phyloP scores from a whole-genome alignment of 2,888 invertebrate genomes.

The Xanthia togata region DNA sequence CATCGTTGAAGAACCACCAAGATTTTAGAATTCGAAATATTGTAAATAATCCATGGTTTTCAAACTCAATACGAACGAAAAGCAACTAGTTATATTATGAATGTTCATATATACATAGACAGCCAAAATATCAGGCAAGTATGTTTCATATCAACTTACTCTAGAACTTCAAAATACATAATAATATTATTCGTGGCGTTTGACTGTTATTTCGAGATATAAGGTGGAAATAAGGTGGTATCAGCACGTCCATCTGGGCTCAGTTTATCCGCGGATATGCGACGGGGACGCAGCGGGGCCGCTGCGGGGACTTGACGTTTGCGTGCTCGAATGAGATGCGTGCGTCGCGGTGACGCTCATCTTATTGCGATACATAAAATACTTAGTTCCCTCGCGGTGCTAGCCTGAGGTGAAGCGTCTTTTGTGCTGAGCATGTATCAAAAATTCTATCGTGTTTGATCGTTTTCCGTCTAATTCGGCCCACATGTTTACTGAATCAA shows the following conservation, averaged over 20 bases:
- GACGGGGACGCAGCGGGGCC: neutral
- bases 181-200: neutral
- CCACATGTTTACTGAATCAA: neutral
- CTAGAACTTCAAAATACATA: constrained; percentile 9
- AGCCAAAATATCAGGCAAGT: neutral
- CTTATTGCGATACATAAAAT: neutral
- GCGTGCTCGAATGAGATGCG: neutral
- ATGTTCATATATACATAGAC: too few relatives aligned
- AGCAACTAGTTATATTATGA: too few relatives aligned
- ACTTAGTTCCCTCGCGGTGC: too few relatives aligned
- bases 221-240: constrained; percentile 2
- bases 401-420: neutral
- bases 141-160: constrained; percentile 3
- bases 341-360: neutral
- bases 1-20: too few relatives aligned
- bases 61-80: too few relatives aligned
- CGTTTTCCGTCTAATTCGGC: neutral
- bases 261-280: neutral
- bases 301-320: neutral
- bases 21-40: too few relatives aligned
- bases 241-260: constrained; percentile 7
- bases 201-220: constrained; percentile 1
- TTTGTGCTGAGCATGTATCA: neutral
- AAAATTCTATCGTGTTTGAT: neutral
- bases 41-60: too few relatives aligned